phyloP scores from a whole-genome alignment of 2,888 invertebrate genomes.

The Himalopsyche tibetana region DNA sequence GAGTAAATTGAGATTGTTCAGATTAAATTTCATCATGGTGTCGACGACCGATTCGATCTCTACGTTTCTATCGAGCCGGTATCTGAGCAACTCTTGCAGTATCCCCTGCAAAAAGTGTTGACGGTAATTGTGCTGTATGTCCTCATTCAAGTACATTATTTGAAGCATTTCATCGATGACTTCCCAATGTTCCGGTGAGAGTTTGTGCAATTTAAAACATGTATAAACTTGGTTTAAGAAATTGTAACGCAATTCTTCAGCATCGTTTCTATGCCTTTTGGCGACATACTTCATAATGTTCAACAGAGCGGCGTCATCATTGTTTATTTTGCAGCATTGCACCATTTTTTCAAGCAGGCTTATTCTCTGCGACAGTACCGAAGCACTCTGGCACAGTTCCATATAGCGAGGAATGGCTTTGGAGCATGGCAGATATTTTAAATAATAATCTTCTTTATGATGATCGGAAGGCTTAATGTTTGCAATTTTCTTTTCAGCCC shows the following conservation, averaged over 20 bases:
- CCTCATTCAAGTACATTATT: slow-evolving; percentile 60
- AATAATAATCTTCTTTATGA: slow-evolving; percentile 52
- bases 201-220: slow-evolving; percentile 66
- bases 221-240: slow-evolving; percentile 62
- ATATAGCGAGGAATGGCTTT: slow-evolving; percentile 58
- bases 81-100: slow-evolving; percentile 62
- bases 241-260: slow-evolving; percentile 57
- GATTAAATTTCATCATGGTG: slow-evolving; percentile 54
- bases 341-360: slow-evolving; percentile 67
- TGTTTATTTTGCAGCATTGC: slow-evolving; percentile 68
- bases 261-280: slow-evolving; percentile 69
- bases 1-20: slow-evolving; percentile 53
- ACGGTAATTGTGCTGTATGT: slow-evolving; percentile 54
- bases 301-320: slow-evolving; percentile 67
- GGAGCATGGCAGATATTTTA: slow-evolving; percentile 53
- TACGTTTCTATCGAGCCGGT: slow-evolving; percentile 48
- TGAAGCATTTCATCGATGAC: slow-evolving; percentile 67
- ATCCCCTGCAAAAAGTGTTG: slow-evolving; percentile 65
- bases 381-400: slow-evolving; percentile 45
- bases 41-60: slow-evolving; percentile 55
- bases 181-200: slow-evolving; percentile 67
- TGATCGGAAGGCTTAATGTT: slow-evolving; percentile 18
- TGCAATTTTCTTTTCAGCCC: slow-evolving; percentile 57
- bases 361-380: slow-evolving; percentile 63
- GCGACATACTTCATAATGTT: slow-evolving; percentile 67